These are phyloP conservation scores for Sebastes ruberrimus DNA, from an alignment of 2,797 vertebrate species.

Conservation along the genomic window DNA sequence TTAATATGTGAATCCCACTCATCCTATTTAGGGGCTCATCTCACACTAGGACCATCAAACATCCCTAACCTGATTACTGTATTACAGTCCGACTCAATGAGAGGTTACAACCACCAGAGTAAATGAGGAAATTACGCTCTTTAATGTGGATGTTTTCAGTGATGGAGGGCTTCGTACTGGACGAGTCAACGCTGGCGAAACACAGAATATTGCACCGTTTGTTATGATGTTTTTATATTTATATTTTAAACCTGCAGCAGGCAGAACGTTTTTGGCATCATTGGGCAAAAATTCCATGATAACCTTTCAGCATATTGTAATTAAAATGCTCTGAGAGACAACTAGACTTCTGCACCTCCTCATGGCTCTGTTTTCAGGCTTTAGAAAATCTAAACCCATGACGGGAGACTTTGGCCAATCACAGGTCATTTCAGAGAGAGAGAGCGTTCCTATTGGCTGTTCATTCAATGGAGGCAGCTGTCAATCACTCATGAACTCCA, in stretches of 20 bases:
- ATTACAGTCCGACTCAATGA: slow-evolving; percentile 58
- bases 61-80: slow-evolving; percentile 70
- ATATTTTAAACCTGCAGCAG: background rate
- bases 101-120: slow-evolving; percentile 54
- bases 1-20: slow-evolving; percentile 79
- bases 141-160: slow-evolving; percentile 29
- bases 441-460: no score
- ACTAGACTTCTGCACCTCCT: no score
- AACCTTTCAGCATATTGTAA: no score
- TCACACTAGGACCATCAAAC: slow-evolving; percentile 69
- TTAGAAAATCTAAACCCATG: background rate
- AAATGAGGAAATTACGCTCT: slow-evolving; percentile 52
- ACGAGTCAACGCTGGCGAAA: background rate
- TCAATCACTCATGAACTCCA: no score
- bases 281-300: no score
- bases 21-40: slow-evolving; percentile 72
- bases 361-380: background rate
- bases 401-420: no score
- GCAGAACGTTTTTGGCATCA: no score
- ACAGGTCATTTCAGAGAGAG: no score
- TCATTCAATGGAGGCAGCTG: no score
- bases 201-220: background rate
- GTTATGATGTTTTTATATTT: background rate
- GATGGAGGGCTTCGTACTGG: background rate
- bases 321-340: no score